phyloP scores from a whole-genome alignment of 1,140 invertebrate genomes.

The Drosophila sp. region DNA sequence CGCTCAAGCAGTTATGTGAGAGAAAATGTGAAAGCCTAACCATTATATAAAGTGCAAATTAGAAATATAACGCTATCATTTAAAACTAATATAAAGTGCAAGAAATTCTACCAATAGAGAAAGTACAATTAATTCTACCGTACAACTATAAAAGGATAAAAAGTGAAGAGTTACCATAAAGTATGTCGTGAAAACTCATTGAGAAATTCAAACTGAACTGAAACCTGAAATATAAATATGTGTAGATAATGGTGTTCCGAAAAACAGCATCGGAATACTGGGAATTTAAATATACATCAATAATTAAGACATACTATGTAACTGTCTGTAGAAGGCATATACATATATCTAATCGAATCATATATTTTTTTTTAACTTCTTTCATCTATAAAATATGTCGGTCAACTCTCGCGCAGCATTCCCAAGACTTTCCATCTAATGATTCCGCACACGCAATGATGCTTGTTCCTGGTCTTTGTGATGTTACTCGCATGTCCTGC shows the following conservation, averaged over 20 bases:
- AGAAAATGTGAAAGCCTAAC: not conserved
- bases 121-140: too few species aligned
- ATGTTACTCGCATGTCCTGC: constrained; percentile 27
- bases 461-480: constrained; percentile 30
- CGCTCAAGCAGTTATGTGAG: not conserved
- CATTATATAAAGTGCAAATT: not conserved
- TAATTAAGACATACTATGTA: too few species aligned
- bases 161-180: not conserved
- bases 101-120: too few species aligned
- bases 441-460: constrained; percentile 31
- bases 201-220: too few species aligned
- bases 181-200: too few species aligned
- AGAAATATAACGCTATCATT: not conserved
- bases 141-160: too few species aligned
- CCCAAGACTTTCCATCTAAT: constrained; percentile 28
- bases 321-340: not conserved
- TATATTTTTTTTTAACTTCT: not conserved
- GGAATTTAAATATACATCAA: too few species aligned
- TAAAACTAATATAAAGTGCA: not conserved
- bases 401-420: constrained; percentile 24
- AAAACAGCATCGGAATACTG: too few species aligned
- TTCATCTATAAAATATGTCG: not conserved
- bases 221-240: too few species aligned
- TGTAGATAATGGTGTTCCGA: too few species aligned
- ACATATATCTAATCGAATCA: too few species aligned